Evolutionary conservation across 1,140 invertebrate species (phyloP).

Genomic region (Thereuonema tuberculata): DNA sequence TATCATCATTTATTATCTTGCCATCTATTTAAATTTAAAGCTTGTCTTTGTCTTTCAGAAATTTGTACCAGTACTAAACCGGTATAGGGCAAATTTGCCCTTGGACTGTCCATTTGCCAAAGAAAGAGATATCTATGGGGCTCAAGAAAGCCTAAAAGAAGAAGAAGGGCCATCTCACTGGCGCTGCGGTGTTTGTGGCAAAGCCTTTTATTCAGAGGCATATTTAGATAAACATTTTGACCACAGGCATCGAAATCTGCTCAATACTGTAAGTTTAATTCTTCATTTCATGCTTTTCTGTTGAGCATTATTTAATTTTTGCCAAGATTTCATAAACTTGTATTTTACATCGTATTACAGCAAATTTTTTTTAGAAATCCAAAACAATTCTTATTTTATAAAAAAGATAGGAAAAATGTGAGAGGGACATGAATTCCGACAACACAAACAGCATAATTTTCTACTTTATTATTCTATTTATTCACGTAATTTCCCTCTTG

Average conservation of each 20-base stretch:
- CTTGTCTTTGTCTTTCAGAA: conserved; percentile 45
- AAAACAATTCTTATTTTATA: no score
- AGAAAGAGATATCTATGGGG: conserved; percentile 66
- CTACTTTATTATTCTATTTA: no score
- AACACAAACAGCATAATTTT: no score
- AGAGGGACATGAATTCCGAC: no score
- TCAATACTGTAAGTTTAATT: conserved; percentile 53
- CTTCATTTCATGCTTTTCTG: background rate
- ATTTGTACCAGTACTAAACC: conserved; percentile 73
- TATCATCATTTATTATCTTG: no score
- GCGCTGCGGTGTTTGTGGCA: conserved; percentile 82
- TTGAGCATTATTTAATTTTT: no score
- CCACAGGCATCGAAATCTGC: conserved; percentile 66
- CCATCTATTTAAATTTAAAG: no score
- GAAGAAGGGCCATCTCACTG: conserved; percentile 52
- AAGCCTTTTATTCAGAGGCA: conserved; percentile 77
- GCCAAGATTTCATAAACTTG: no score
- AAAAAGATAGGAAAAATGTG: no score
- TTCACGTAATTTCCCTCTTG: no score
- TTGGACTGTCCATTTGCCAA: conserved; percentile 80
- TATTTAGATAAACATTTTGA: conserved; percentile 81
- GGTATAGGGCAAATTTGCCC: conserved; percentile 66
- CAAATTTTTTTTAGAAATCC: no score
- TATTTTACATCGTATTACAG: no score
- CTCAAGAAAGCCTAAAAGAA: conserved; percentile 45